Base-by-base conservation (phyloP, 2,113 vertebrate species). In the Odocoileus virginianus region DNA sequence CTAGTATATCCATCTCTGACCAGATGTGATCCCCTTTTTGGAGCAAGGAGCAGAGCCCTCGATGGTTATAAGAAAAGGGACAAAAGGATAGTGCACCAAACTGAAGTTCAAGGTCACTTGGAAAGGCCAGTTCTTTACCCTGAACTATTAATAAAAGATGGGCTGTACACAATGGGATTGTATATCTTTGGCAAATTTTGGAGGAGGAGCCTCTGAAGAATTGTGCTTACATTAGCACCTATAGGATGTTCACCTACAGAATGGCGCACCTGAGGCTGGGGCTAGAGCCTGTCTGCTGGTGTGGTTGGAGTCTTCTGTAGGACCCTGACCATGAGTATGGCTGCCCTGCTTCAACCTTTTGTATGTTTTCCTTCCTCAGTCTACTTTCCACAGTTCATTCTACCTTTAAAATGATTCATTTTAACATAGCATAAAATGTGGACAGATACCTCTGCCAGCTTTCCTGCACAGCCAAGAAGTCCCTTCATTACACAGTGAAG, bases 111-210 rank as follows among this genome's bases (percentile, higher is more conserved):
- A 99, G 99, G 99, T 98, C 99, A 99, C 95, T 98, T 99, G 3
- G 99, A 99, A 98, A 99, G 99, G 98, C 99, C 99, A 82, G 98
- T 99, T 99, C 99, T 99, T 91, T 99, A 99, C 97, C 99, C 99
- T 33, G 99, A 99, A 93, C 98, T 99, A 15, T 76, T 76, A 43
- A 43, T 76, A 97, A 99, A 99, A 98, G 99, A 99, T 81, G 99
- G 99, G 91, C 99, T 99, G 98, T 99, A 99, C 89, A 99, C 99
- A 3, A 97, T 99, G 94, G 99, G 98, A n/a, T 98, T 99, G 0
- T 99, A 99, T 97, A 99, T 99, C 98, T 99, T 99, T 97, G 99
- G 99, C 87, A 99, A 99, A 85, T 99, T 87, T 91, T 99, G 52
- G 99, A 99, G 6, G 99, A 99, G 6, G 99, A 99, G 95, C 98